phyloP scores from a whole-genome alignment of 2,888 invertebrate genomes.

The Conus canariensis region DNA sequence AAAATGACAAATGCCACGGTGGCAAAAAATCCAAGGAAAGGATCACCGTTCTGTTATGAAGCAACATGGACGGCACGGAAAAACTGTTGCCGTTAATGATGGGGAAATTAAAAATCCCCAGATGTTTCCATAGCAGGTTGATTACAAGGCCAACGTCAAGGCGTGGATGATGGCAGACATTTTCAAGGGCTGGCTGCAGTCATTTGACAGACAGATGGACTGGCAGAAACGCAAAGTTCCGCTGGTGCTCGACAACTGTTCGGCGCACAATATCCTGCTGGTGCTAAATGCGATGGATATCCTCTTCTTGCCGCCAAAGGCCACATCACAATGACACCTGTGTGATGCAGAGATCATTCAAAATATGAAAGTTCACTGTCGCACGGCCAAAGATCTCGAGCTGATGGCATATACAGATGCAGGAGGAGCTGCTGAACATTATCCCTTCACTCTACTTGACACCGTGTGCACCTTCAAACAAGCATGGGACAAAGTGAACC shows the following conservation, averaged over 20 bases:
- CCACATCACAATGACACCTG: conserved; percentile 34
- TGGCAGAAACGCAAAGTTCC: conserved; percentile 16
- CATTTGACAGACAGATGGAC: neutral
- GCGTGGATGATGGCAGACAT: conserved; percentile 45
- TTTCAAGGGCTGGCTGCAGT: conserved; percentile 37
- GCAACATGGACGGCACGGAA: conserved; percentile 49
- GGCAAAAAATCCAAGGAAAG: conserved; percentile 49
- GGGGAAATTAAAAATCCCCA: conserved; percentile 46
- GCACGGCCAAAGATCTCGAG: neutral
- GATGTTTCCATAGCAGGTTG: conserved; percentile 42
- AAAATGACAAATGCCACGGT: conserved; percentile 49
- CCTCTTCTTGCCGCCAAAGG: conserved; percentile 33
- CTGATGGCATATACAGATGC: conserved; percentile 6
- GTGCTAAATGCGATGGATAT: conserved; percentile 9
- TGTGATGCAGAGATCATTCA: conserved; percentile 30
- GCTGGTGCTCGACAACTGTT: conserved; percentile 6
- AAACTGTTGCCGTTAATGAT: conserved; percentile 51
- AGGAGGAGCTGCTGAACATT: neutral
- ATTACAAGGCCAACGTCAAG: conserved; percentile 37
- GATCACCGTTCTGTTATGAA: conserved; percentile 46
- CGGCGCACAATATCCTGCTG: neutral
- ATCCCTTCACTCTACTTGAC: neutral
- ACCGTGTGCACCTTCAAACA: neutral
- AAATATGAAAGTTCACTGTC: conserved; percentile 26
- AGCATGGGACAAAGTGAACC: conserved; percentile 16